These are phyloP conservation scores for Thermophis baileyi DNA, from an alignment of 2,113 vertebrate species.

Conservation along the genomic window DNA sequence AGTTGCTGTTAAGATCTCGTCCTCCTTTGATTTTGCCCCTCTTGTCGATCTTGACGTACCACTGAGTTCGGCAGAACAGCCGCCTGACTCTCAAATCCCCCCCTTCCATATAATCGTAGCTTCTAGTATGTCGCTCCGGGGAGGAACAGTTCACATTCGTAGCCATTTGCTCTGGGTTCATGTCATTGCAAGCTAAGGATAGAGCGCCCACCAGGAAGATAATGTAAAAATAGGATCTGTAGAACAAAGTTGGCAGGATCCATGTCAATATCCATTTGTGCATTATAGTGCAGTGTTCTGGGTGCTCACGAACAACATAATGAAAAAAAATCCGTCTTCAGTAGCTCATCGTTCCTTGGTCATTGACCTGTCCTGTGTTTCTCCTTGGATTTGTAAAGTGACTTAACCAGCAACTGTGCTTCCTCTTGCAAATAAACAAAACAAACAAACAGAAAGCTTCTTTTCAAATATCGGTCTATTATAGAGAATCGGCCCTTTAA, in stretches of 20 bases:
- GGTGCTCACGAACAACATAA: slow-evolving; percentile 92
- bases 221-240: slow-evolving; percentile 89
- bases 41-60: slow-evolving; percentile 96
- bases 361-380: slow-evolving; percentile 72
- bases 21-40: slow-evolving; percentile 92
- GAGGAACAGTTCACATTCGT: slow-evolving; percentile 94
- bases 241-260: slow-evolving; percentile 95
- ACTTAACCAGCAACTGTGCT: slow-evolving; percentile 54
- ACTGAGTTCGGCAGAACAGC: slow-evolving; percentile 96
- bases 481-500: slow-evolving; percentile 65
- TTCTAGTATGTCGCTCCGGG: slow-evolving; percentile 92
- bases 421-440: slow-evolving; percentile 20
- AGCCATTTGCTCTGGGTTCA: slow-evolving; percentile 92
- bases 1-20: slow-evolving; percentile 90
- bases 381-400: slow-evolving; percentile 62
- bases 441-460: slow-evolving; percentile 45
- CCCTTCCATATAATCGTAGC: slow-evolving; percentile 99
- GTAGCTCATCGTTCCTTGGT: slow-evolving; percentile 48
- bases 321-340: slow-evolving; percentile 82
- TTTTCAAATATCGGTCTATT: slow-evolving; percentile 58
- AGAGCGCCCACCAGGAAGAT: slow-evolving; percentile 88
- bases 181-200: slow-evolving; percentile 89
- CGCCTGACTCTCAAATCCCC: slow-evolving; percentile 95
- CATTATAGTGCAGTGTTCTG: slow-evolving; percentile 96
- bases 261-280: slow-evolving; percentile 97